Evolutionary conservation across 2,888 invertebrate genomes (phyloP).

Genomic region (Podotricha telesiphe): DNA sequence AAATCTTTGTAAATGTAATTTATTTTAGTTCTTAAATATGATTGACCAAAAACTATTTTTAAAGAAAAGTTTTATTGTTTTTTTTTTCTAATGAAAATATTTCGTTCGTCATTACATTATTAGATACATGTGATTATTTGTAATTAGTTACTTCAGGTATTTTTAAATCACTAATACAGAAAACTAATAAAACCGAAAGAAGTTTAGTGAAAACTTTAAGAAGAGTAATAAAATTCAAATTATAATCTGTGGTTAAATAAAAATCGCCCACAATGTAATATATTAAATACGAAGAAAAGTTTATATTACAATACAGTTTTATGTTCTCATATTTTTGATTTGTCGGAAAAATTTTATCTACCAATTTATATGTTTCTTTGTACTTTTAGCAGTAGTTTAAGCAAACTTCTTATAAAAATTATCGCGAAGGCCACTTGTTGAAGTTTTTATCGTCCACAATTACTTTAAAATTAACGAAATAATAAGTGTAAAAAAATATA

Average conservation of each 20-base stretch:
- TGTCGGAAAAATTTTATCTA: neutral
- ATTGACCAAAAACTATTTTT: no score
- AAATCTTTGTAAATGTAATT: no score
- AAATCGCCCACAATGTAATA: neutral
- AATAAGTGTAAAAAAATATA: neutral
- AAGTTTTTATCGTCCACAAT: conserved; percentile 5
- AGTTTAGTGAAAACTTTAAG: no score
- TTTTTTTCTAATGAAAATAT: no score
- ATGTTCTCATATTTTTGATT: conserved; percentile 6
- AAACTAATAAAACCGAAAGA: no score
- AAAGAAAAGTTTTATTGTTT: no score
- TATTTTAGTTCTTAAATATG: no score
- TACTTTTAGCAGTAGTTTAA: neutral
- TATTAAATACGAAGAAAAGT: conserved; percentile 2
- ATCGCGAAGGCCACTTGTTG: neutral
- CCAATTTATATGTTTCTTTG: conserved; percentile 16
- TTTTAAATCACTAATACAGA: no score
- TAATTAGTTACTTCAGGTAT: no score
- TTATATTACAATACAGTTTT: conserved; percentile 1
- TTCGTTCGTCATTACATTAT: no score
- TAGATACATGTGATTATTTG: no score
- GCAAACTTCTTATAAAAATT: neutral
- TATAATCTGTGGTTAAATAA: neutral
- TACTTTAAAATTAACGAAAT: conserved; percentile 1
- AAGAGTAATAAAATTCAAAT: neutral